Evolutionary conservation across 2,888 invertebrate genomes (phyloP).

Genomic region (Hypolimnas misippus): DNA sequence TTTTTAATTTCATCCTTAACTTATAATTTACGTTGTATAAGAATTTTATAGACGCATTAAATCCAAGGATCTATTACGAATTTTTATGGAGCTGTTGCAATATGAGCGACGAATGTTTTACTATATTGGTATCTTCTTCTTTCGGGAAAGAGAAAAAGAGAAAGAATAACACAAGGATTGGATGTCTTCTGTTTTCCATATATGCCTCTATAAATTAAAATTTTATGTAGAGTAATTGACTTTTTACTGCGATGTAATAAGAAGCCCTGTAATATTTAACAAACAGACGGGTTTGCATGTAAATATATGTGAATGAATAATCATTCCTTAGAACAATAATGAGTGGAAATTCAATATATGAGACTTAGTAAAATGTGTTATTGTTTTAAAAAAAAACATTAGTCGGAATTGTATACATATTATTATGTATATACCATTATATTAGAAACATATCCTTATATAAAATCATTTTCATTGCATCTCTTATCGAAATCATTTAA

Average conservation of each 20-base stretch:
- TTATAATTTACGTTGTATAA: background rate
- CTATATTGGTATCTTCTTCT: background rate
- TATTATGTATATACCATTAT: no score
- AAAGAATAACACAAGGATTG: background rate
- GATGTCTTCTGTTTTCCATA: background rate
- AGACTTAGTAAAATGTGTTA: no score
- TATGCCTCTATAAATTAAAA: background rate
- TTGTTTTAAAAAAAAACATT: no score
- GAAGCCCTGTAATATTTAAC: background rate
- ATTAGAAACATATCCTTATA: no score
- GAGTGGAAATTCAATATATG: no score
- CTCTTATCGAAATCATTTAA: no score
- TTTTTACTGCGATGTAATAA: background rate
- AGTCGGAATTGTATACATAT: no score
- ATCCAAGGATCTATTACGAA: background rate
- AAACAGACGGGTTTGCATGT: background rate
- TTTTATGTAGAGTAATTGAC: background rate
- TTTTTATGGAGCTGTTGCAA: background rate
- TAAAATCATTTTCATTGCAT: no score
- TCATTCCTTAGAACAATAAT: no score
- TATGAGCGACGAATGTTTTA: background rate
- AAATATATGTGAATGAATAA: no score
- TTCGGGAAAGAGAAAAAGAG: background rate
- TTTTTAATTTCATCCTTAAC: background rate
- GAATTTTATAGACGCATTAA: background rate